phyloP scores from a whole-genome alignment of 2,797 vertebrate species.

The Phrynocephalus forsythii region DNA sequence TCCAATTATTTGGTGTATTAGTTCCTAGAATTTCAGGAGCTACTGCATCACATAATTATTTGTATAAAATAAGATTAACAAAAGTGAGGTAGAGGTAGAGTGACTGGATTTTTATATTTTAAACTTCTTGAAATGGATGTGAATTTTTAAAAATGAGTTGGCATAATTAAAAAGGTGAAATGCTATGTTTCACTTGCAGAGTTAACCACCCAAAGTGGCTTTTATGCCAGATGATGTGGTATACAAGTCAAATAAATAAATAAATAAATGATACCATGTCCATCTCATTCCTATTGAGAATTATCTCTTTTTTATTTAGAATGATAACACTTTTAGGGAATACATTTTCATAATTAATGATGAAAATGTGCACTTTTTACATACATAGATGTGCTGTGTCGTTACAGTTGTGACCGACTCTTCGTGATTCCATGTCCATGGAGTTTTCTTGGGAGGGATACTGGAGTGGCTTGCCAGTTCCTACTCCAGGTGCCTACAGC shows the following conservation, averaged over 20 bases:
- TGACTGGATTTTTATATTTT: neutral
- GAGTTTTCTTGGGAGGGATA: no score
- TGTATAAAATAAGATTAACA: no score
- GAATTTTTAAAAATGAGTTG: neutral
- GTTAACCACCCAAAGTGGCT: no score
- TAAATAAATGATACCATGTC: neutral
- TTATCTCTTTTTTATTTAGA: neutral
- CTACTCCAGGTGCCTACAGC: no score
- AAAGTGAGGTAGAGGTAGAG: no score
- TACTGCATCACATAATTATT: no score
- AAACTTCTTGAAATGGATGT: constrained; percentile 24
- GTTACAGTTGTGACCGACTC: no score
- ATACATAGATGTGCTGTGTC: no score
- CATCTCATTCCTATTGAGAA: neutral
- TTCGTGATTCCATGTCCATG: no score
- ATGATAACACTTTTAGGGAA: neutral
- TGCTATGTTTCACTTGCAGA: neutral
- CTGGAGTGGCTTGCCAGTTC: no score
- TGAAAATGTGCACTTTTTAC: neutral
- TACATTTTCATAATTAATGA: neutral
- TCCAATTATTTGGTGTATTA: neutral
- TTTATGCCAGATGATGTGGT: no score
- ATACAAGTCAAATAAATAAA: no score
- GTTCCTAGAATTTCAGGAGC: neutral
- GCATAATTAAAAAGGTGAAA: neutral